phyloP scores from a whole-genome alignment of 2,797 vertebrate species.

The Loris lydekkerianus region DNA sequence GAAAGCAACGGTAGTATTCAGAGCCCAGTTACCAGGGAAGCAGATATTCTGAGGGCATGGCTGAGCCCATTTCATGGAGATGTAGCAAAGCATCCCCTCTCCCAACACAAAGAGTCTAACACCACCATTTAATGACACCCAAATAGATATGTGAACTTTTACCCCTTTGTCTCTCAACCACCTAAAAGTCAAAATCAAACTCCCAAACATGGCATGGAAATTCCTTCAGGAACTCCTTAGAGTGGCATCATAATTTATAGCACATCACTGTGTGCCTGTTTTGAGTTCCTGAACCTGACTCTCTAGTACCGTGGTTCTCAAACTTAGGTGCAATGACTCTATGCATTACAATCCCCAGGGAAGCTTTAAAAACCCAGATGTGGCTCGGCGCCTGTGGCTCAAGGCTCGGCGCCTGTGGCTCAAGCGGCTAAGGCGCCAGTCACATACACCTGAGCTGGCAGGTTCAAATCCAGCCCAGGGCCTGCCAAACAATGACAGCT shows the following conservation, averaged over 20 bases:
- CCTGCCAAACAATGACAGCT: too few species aligned
- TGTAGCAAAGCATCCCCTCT: neutral
- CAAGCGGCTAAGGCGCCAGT: too few species aligned
- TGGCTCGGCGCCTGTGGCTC: too few species aligned
- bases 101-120: neutral
- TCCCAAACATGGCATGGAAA: neutral
- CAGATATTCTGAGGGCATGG: neutral
- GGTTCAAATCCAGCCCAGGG: too few species aligned
- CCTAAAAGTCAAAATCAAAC: slow-evolving; percentile 16
- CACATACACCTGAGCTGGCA: too few species aligned
- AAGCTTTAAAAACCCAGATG: neutral
- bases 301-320: neutral
- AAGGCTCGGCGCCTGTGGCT: too few species aligned
- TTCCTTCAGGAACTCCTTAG: neutral
- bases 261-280: neutral
- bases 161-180: neutral
- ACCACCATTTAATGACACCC: neutral
- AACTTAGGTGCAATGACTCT: neutral
- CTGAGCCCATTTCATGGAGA: neutral
- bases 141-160: neutral
- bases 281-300: neutral
- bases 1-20: neutral
- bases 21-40: neutral
- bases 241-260: neutral
- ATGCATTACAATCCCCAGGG: neutral